These are phyloP conservation scores for Ptychoptera contaminata DNA, from an alignment of 2,888 invertebrate genomes.

Conservation along the genomic window DNA sequence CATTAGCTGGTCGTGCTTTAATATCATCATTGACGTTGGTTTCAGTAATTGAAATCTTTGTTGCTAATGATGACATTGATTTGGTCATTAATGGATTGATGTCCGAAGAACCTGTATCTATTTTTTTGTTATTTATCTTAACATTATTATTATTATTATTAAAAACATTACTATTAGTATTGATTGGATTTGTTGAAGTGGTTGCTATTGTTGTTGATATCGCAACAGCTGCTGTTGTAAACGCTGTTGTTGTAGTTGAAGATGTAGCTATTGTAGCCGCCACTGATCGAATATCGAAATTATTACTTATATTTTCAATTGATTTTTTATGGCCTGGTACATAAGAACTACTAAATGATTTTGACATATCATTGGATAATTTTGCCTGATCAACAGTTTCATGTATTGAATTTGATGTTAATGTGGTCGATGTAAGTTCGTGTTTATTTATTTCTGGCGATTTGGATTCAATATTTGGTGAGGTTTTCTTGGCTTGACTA, in stretches of 20 bases:
- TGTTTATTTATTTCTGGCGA: constrained; percentile 3
- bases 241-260: neutral
- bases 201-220: neutral
- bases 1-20: constrained; percentile 23
- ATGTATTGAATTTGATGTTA: neutral
- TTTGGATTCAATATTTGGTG: constrained; percentile 20
- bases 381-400: neutral
- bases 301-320: neutral
- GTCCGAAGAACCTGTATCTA: neutral
- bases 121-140: neutral
- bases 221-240: neutral
- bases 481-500: constrained; percentile 40
- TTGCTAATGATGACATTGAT: constrained; percentile 8
- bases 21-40: constrained; percentile 16
- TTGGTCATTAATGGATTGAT: constrained; percentile 9
- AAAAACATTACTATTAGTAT: no score
- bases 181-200: neutral
- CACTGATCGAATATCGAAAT: constrained; percentile 6
- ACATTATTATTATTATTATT: no score
- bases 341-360: constrained; percentile 9
- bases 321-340: constrained; percentile 1
- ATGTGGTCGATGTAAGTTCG: neutral
- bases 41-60: constrained; percentile 9
- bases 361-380: constrained; percentile 7
- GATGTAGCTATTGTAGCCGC: no score